Conservation (phyloP, 2,797 vertebrate genomes). For the Brachymystax lenok region DNA sequence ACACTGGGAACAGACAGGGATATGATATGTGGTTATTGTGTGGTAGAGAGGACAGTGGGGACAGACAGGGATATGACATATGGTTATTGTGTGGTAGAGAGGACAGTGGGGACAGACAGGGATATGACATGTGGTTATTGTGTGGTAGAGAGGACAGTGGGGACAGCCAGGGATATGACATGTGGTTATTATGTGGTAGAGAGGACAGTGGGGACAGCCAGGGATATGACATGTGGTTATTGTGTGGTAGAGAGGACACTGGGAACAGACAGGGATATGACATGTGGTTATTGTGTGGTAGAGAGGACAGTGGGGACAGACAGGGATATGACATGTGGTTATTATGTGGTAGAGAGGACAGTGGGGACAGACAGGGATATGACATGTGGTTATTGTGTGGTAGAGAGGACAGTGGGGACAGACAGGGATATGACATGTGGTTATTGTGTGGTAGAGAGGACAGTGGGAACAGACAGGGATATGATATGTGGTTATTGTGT, state of each 20-base stretch:
- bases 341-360: no score
- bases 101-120: constrained; percentile 22
- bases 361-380: no score
- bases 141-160: constrained; percentile 48
- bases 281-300: no score
- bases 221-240: constrained; percentile 44
- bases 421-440: no score
- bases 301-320: no score
- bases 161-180: constrained; percentile 18
- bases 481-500: no score
- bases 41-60: constrained; percentile 52
- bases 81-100: constrained; percentile 53
- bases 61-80: constrained; percentile 27
- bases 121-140: constrained; percentile 48
- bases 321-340: no score
- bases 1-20: constrained; percentile 13
- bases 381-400: no score
- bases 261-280: no score
- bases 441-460: no score
- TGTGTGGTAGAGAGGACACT: constrained; percentile 51
- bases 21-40: constrained; percentile 52
- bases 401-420: no score
- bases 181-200: constrained; percentile 53
- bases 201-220: constrained; percentile 30
- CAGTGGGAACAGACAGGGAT: no score